Conservation (phyloP, 2,113 vertebrate genomes). For the Siphamia tubifer region DNA sequence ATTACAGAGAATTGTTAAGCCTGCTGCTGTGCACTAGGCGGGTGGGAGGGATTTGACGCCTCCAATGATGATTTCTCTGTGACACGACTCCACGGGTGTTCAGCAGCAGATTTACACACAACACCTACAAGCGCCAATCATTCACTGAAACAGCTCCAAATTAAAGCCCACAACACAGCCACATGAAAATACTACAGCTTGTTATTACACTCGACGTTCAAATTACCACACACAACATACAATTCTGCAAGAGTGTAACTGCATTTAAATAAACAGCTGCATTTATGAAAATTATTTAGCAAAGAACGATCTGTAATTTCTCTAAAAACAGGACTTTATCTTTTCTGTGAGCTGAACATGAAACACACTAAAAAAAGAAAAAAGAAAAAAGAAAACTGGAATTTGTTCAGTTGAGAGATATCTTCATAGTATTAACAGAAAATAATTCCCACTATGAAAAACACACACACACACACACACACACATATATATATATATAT, state of each 20-base stretch:
- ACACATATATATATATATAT: too few relatives aligned
- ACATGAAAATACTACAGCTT: conserved; percentile 66
- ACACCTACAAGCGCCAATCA: conserved; percentile 73
- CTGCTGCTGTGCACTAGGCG: conserved; percentile 63
- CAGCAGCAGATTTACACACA: conserved; percentile 73
- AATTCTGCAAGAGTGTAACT: conserved; percentile 37
- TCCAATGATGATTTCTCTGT: conserved; percentile 48
- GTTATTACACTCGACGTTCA: conserved; percentile 61
- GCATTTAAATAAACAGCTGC: conserved; percentile 52
- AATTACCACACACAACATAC: conserved; percentile 55
- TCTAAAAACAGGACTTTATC: conserved; percentile 20
- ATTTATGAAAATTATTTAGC: conserved; percentile 52
- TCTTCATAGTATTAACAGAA: too few relatives aligned
- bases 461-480: too few relatives aligned
- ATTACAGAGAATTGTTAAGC: conserved; percentile 79
- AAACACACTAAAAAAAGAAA: too few relatives aligned
- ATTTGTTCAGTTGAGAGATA: too few relatives aligned
- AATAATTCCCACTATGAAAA: too few relatives aligned
- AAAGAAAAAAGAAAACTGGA: too few relatives aligned
- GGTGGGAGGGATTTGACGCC: conserved; percentile 64
- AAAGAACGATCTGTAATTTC: conserved; percentile 40
- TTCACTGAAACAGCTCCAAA: conserved; percentile 59
- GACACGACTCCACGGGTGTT: conserved; percentile 66
- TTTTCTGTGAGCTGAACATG: conserved; percentile 10
- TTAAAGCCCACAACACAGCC: conserved; percentile 66